Percentiles rank a stretch among this genome's conserved stretches.
These are phyloP conservation scores for Callosobruchus maculatus DNA, from an alignment of 2,888 invertebrate genomes.

Conservation along the genomic window DNA sequence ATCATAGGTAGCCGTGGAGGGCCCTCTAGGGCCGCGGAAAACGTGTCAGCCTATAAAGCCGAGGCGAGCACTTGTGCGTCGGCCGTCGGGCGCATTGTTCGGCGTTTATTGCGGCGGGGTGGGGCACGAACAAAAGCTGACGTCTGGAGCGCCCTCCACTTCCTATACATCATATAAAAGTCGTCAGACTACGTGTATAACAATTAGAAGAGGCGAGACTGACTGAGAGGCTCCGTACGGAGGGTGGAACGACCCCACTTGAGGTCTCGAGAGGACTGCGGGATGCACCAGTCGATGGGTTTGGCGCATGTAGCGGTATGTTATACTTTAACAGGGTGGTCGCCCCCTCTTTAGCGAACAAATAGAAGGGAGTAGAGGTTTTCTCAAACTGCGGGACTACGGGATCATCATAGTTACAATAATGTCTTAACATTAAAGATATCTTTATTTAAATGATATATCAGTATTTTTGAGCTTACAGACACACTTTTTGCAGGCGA, in stretches of 20 bases:
- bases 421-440: too few species aligned
- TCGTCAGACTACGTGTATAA: neutral
- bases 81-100: neutral
- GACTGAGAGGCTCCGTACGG: neutral
- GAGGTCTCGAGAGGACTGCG: neutral
- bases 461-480: too few species aligned
- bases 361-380: too few species aligned
- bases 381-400: too few species aligned
- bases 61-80: neutral
- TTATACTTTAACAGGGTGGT: neutral
- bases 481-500: too few species aligned
- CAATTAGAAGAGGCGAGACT: neutral
- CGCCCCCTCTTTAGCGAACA: too few species aligned
- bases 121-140: neutral
- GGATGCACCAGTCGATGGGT: neutral
- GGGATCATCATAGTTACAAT: too few species aligned
- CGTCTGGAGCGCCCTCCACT: neutral
- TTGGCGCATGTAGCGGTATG: neutral
- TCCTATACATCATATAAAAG: neutral
- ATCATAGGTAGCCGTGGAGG: neutral
- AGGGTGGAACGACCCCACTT: neutral
- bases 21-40: neutral
- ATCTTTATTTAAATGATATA: too few species aligned
- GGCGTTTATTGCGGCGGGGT: neutral
- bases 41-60: neutral